Conservation (phyloP, 2,113 vertebrate species). For the Columbina picui region DNA sequence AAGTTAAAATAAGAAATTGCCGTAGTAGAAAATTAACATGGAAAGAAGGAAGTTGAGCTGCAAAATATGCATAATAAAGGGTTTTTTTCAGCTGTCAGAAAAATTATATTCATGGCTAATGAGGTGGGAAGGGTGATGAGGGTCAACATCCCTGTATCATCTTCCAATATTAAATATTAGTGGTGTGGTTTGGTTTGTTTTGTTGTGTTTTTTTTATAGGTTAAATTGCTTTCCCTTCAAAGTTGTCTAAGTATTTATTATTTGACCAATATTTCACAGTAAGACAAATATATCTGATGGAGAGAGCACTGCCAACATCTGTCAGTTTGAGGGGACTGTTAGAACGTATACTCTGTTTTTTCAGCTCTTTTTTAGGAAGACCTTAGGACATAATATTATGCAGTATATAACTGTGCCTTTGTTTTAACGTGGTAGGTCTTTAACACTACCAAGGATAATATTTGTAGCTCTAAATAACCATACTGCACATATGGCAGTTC, state of each 20-base stretch:
- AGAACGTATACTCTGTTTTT: background rate
- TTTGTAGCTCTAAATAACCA: background rate
- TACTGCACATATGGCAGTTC: background rate
- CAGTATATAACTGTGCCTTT: background rate
- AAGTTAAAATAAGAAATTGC: conserved; percentile 38
- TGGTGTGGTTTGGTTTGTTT: no score
- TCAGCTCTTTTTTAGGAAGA: background rate
- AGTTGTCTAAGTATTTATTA: background rate
- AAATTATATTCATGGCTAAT: conserved; percentile 67
- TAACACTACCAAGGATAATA: background rate
- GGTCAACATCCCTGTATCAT: rapidly evolving
- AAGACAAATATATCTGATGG: background rate
- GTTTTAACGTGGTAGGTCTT: background rate
- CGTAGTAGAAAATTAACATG: conserved; percentile 25
- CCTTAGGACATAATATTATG: background rate
- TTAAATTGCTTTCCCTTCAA: background rate
- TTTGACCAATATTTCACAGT: background rate
- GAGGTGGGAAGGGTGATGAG: rapidly evolving
- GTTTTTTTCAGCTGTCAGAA: conserved; percentile 20
- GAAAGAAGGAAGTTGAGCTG: conserved; percentile 36
- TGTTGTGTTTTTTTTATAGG: background rate
- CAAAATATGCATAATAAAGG: conserved; percentile 67
- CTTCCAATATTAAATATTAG: background rate
- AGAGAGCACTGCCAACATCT: background rate
- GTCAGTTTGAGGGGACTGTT: background rate